phyloP scores from a whole-genome alignment of 2,797 vertebrate genomes.

The Pantherophis alleghaniensis region DNA sequence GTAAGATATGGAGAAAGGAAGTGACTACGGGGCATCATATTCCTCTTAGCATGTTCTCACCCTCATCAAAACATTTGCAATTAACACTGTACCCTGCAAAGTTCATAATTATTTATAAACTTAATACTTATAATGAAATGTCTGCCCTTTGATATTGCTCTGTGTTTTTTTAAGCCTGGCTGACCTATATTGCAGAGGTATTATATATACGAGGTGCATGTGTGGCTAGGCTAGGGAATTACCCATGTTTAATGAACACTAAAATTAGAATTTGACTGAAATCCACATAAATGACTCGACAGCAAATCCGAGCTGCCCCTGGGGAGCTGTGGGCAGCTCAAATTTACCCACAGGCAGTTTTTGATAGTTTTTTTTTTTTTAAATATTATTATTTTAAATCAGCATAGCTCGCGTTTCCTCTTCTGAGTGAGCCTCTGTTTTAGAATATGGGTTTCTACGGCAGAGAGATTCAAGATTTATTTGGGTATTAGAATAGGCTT shows the following conservation, averaged over 20 bases:
- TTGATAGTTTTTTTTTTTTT: slow-evolving; percentile 63
- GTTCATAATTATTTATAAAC: slow-evolving; percentile 79
- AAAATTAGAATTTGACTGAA: slow-evolving; percentile 87
- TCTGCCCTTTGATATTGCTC: slow-evolving; percentile 74
- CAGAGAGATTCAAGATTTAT: slow-evolving; percentile 26
- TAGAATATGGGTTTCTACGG: slow-evolving; percentile 50
- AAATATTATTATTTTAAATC: slow-evolving; percentile 69
- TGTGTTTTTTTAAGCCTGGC: slow-evolving; percentile 66
- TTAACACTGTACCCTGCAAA: slow-evolving; percentile 61
- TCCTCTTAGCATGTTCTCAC: slow-evolving; percentile 12
- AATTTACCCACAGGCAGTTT: slow-evolving; percentile 81
- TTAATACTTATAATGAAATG: slow-evolving; percentile 72
- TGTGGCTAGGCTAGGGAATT: slow-evolving; percentile 77
- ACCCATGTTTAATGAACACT: slow-evolving; percentile 84
- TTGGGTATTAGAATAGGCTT: neutral
- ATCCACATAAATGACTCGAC: slow-evolving; percentile 82
- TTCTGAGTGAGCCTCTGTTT: slow-evolving; percentile 30
- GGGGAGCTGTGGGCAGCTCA: slow-evolving; percentile 84
- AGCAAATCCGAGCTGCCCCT: slow-evolving; percentile 81
- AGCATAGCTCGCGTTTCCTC: slow-evolving; percentile 73
- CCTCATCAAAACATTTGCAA: slow-evolving; percentile 50
- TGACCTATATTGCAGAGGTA: slow-evolving; percentile 79
- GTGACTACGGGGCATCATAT: neutral
- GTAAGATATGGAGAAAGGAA: neutral
- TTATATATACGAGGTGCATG: slow-evolving; percentile 76